These are phyloP conservation scores for Paraplagusia blochii DNA, from an alignment of 2,113 vertebrate species.

Conservation along the genomic window DNA sequence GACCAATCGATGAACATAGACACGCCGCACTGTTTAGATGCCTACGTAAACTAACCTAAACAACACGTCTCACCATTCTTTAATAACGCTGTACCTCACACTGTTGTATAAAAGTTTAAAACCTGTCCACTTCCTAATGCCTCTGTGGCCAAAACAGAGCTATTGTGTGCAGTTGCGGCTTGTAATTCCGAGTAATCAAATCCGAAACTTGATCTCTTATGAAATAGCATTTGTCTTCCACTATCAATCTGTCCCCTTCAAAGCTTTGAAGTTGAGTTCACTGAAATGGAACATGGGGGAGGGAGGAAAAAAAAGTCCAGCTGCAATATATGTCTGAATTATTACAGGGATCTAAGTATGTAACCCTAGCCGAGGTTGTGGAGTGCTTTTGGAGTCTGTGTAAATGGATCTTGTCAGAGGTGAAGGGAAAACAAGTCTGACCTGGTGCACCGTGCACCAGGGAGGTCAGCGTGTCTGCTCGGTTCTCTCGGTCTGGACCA, in stretches of 20 bases:
- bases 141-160: conserved; percentile 13
- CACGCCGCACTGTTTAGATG: no score
- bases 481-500: conserved; percentile 56
- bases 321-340: conserved; percentile 71
- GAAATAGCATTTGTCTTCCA: conserved; percentile 63
- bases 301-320: conserved; percentile 45
- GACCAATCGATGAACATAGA: no score
- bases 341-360: conserved; percentile 69
- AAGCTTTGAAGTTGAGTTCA: conserved; percentile 70
- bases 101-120: neutral
- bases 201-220: conserved; percentile 66
- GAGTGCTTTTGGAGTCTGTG: conserved; percentile 68
- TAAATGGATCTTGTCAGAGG: conserved; percentile 70
- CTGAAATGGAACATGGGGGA: conserved; percentile 60
- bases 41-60: conserved; percentile 44
- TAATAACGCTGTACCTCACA: neutral
- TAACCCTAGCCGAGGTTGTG: conserved; percentile 64
- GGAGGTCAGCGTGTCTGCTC: conserved; percentile 69
- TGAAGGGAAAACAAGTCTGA: conserved; percentile 70
- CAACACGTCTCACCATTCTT: conserved; percentile 8
- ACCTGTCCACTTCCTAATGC: conserved; percentile 1
- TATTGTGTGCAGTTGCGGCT: conserved; percentile 19
- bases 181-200: conserved; percentile 42
- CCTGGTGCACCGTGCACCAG: conserved; percentile 57
- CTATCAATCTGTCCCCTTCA: conserved; percentile 71